Evolutionary conservation across 2,888 invertebrate genomes (phyloP).

Genomic region (Pyralis farinalis): DNA sequence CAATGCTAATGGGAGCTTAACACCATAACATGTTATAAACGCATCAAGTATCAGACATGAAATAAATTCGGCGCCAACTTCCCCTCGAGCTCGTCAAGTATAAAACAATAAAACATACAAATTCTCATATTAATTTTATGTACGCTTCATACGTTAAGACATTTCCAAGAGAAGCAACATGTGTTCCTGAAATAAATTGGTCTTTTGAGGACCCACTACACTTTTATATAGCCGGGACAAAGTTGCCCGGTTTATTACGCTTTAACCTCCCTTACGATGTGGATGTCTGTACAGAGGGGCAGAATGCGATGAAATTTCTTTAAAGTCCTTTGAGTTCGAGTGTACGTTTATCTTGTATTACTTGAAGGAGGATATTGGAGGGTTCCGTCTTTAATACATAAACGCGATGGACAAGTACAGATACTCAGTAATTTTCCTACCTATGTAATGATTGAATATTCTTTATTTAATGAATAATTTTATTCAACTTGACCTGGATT

Average conservation of each 20-base stretch:
- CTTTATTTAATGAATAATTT: no score
- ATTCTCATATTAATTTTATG: slow-evolving; percentile 17
- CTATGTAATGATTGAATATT: no score
- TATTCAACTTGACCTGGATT: no score
- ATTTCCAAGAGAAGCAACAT: slow-evolving; percentile 13
- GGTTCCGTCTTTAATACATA: no score
- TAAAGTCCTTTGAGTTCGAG: background rate
- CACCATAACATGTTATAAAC: no score
- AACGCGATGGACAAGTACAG: no score
- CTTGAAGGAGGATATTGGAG: no score
- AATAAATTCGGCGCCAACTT: no score
- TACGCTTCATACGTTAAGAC: background rate
- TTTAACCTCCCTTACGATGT: slow-evolving; percentile 21
- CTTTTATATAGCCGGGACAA: slow-evolving; percentile 23
- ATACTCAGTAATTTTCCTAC: no score
- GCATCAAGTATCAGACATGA: no score
- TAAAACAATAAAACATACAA: slow-evolving; percentile 13
- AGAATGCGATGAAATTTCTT: background rate
- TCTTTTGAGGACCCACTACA: slow-evolving; percentile 9
- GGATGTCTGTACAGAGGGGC: background rate
- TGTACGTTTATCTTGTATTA: no score
- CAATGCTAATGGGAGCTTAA: no score
- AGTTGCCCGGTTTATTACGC: slow-evolving; percentile 27
- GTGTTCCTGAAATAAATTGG: slow-evolving; percentile 18
- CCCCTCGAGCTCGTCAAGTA: background rate